Evolutionary conservation across 2,888 invertebrate species (phyloP), one percentile per base, ranked within the genome.

Genomic region (Venustoraphidia nigricollis): DNA sequence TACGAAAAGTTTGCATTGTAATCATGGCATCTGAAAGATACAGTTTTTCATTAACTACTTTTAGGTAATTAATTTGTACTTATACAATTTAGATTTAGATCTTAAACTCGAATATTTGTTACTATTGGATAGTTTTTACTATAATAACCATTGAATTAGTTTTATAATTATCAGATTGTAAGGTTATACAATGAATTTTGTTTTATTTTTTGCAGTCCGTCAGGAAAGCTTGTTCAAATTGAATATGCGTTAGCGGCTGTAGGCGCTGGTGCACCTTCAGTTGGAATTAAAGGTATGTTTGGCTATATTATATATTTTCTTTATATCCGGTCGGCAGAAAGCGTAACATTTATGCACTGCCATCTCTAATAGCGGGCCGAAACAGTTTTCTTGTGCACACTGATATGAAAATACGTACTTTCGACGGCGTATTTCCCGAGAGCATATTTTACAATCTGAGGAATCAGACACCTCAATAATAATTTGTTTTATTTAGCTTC

Each of bases 241-340:
- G 98, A 99, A 74, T 98, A 98, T 86, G 98, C 98, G 4, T 74
- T 98, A 66, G 95, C 96, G 48, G 98, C 98, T 35, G 98, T 98
- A 34, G 91, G 94, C 51, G 93, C 95, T 53, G 98, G 98, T 51
- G 96, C 97, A 4, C 95, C 97, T 3, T 95, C 97, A 50, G 97
- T 99, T 55, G 98, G 97, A 39, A 96, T 99, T 50, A 94, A 95
- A 81, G 89, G 90, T 90, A 68, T 62, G 17, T 47, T 37, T 52
- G 44, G 5, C 11, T 10, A 41, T 13, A 41, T 42, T 11, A n/a
- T 2, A 8, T 8, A 8, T n/a, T 14, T 42, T 8, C 14, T 27
- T n/a, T 13, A 9, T 1, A n/a, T n/a, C n/a, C n/a, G n/a, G n/a
- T n/a, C n/a, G n/a, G n/a, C n/a, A n/a, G n/a, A n/a, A n/a, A n/a